These are phyloP conservation scores for Sphinx pinastri DNA, from an alignment of 2,888 invertebrate species.

Conservation along the genomic window DNA sequence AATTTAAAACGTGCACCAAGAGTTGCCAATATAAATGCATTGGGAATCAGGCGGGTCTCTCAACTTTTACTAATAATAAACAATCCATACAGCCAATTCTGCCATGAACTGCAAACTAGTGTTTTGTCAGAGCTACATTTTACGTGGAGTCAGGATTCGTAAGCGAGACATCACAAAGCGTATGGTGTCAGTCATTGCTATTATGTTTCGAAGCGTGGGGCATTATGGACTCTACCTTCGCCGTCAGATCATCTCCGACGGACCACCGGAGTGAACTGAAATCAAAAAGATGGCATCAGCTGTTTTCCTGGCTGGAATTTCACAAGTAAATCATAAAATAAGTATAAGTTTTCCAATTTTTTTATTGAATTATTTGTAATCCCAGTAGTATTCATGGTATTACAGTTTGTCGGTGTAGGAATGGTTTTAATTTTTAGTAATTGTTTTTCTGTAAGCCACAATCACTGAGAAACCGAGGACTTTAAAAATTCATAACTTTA, in stretches of 20 bases:
- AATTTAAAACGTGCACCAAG: conserved; percentile 5
- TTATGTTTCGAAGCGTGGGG: conserved; percentile 44
- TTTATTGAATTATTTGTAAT: no score
- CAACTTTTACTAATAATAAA: not conserved
- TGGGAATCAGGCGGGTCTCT: not conserved
- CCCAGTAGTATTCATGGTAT: no score
- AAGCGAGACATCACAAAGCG: conserved; percentile 18
- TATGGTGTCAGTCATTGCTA: conserved; percentile 22
- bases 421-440: no score
- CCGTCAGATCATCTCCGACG: conserved; percentile 72
- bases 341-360: no score
- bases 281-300: conserved; percentile 48
- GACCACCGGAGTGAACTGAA: conserved; percentile 55
- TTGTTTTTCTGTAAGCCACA: no score
- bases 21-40: conserved; percentile 5
- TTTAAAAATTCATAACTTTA: no score
- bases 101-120: not conserved
- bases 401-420: no score
- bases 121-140: not conserved
- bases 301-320: not conserved
- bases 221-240: conserved; percentile 61
- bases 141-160: not conserved
- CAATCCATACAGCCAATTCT: not conserved
- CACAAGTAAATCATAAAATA: not conserved
- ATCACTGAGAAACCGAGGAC: no score